Conservation (phyloP, 2,797 vertebrate species). For the Ctenochaetus hawaiiensis region DNA sequence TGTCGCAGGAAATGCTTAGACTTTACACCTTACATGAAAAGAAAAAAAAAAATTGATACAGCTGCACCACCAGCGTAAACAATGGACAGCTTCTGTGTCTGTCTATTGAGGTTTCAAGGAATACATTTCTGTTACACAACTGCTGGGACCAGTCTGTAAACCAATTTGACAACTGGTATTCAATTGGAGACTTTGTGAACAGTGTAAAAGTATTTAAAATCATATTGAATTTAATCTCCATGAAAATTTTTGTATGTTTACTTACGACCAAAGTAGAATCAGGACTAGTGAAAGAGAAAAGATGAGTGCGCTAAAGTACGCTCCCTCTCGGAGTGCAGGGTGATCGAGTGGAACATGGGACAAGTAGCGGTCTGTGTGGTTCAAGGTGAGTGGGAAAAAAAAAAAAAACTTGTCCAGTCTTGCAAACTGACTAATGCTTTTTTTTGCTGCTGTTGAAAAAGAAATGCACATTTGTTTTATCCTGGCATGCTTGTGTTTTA, state of each 20-base stretch:
- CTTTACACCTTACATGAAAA: not conserved
- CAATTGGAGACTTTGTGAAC: not conserved
- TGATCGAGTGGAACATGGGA: slow-evolving; percentile 66
- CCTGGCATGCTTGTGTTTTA: not conserved
- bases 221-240: not conserved
- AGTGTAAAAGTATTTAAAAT: not conserved
- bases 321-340: slow-evolving; percentile 11
- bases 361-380: slow-evolving; percentile 72
- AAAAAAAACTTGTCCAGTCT: slow-evolving; percentile 36
- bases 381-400: slow-evolving; percentile 66
- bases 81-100: not conserved
- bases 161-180: not conserved
- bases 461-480: not conserved
- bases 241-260: not conserved
- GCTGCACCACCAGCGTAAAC: not conserved
- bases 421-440: slow-evolving; percentile 15
- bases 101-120: not conserved
- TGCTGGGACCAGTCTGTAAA: not conserved
- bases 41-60: not conserved
- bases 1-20: slow-evolving; percentile 14
- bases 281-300: slow-evolving; percentile 4
- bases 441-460: slow-evolving; percentile 18
- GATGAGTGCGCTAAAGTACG: not conserved
- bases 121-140: not conserved
- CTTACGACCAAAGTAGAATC: slow-evolving; percentile 1